Percentiles rank a stretch among this genome's conserved stretches.
These are phyloP conservation scores for Augochlorella aurata DNA, from an alignment of 2,888 invertebrate species.

Conservation along the genomic window DNA sequence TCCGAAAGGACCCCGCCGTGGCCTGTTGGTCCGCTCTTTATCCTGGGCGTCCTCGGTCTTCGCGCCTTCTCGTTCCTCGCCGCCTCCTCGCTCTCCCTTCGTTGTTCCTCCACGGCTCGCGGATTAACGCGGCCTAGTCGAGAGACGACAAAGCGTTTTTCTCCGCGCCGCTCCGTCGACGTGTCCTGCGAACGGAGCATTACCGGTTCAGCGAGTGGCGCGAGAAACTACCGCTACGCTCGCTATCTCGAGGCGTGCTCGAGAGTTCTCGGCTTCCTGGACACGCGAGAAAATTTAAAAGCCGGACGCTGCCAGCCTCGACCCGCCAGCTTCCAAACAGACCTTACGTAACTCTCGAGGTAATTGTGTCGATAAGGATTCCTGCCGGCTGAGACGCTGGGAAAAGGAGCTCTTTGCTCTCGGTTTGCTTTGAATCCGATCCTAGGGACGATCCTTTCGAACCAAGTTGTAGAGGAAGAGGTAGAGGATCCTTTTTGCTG, in stretches of 20 bases:
- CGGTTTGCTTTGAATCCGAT: not conserved
- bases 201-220: constrained; percentile 15
- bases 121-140: constrained; percentile 69
- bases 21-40: constrained; percentile 35
- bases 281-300: constrained; percentile 14
- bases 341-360: constrained; percentile 21
- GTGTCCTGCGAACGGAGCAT: constrained; percentile 36
- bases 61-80: constrained; percentile 15
- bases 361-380: constrained; percentile 31
- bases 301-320: constrained; percentile 2
- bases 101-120: constrained; percentile 52
- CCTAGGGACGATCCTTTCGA: not conserved
- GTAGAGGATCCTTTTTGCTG: not conserved
- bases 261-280: not conserved
- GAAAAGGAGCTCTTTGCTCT: not conserved
- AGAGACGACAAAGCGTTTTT: constrained; percentile 34
- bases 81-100: not conserved
- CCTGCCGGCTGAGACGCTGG: not conserved
- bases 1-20: constrained; percentile 75
- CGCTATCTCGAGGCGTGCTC: not conserved
- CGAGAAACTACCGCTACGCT: constrained; percentile 10
- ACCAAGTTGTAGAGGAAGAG: not conserved
- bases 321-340: constrained; percentile 22
- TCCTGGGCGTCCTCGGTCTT: constrained; percentile 40
- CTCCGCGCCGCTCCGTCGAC: not conserved